Base-by-base conservation (phyloP, 2,113 vertebrate species). In the Girardinichthys multiradiatus region DNA sequence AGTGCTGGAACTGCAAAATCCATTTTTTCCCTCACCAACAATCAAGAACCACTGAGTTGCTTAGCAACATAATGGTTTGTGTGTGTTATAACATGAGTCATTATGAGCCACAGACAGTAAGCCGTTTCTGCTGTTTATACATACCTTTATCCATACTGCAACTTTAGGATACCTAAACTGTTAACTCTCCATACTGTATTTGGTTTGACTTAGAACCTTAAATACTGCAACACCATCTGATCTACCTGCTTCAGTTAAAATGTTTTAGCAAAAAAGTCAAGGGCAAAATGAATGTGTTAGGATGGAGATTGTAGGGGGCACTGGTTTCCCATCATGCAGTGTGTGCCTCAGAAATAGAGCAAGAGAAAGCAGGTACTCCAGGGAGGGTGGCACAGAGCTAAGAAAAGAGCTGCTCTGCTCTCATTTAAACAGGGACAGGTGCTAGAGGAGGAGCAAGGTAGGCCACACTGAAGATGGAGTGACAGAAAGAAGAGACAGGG, bases 321-420 rank as follows among this genome's bases (percentile, higher is more conserved):
- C 79, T 62, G 68, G 71, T 80, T 86, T 91, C 91, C 93, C 92
- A 87, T 87, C 81, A 93, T 94, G 93, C 92, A 91, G 12, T 64
- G 85, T 84, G 58, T 2, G 59, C 21, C 83, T 90, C 91, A 72
- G 87, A 94, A 94, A 92, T 94, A 89, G 93, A 94, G 87, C 92
- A 91, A 82, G 80, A 81, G 81, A 89, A 90, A 83, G 90, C 88
- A 91, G 76, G 79, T 82, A 81, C 94, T 90, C 92, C 80, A 86
- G 94, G 93, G 94, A 94, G 68, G 79, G 72, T 76, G 84, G 77
- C 76, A 77, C 86, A 72, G 85, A 85, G 93, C 94, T 94, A 94
- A 94, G 93, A 94, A 94, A 94, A 94, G 90, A 92, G 90, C 86
- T 91, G 90, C 71, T 87, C 78, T 93, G 93, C 94, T 94, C 93